These are phyloP conservation scores for Oenanthe melanoleuca DNA, from an alignment of 2,113 vertebrate genomes.

Conservation along the genomic window DNA sequence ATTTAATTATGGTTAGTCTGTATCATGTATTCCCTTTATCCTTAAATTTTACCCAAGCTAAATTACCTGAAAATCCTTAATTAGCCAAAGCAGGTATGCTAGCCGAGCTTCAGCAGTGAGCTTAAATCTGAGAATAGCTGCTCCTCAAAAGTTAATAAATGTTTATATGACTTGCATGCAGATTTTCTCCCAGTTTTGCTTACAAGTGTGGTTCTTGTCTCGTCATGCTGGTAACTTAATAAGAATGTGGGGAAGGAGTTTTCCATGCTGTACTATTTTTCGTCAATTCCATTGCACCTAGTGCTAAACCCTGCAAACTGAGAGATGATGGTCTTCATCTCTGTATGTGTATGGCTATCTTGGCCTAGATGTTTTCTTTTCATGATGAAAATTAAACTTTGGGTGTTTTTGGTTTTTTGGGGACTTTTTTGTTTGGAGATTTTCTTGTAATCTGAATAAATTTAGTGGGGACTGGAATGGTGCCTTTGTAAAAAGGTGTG, in stretches of 20 bases:
- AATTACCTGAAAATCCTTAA: slow-evolving; percentile 21
- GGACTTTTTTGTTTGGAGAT: background rate
- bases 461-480: background rate
- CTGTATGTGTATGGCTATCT: background rate
- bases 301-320: background rate
- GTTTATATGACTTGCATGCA: background rate
- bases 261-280: background rate
- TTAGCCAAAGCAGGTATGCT: background rate
- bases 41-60: background rate
- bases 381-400: background rate
- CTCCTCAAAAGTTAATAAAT: background rate
- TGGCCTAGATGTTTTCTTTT: background rate
- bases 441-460: background rate
- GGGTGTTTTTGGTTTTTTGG: background rate
- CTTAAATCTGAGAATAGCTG: background rate
- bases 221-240: background rate
- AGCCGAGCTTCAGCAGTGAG: background rate
- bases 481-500: background rate
- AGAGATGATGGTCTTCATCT: background rate
- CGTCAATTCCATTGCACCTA: background rate
- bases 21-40: background rate
- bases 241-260: background rate
- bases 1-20: slow-evolving; percentile 3
- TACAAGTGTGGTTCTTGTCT: background rate
- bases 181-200: background rate